These are phyloP conservation scores for Pimephales promelas DNA, from an alignment of 2,113 vertebrate species.

Conservation along the genomic window DNA sequence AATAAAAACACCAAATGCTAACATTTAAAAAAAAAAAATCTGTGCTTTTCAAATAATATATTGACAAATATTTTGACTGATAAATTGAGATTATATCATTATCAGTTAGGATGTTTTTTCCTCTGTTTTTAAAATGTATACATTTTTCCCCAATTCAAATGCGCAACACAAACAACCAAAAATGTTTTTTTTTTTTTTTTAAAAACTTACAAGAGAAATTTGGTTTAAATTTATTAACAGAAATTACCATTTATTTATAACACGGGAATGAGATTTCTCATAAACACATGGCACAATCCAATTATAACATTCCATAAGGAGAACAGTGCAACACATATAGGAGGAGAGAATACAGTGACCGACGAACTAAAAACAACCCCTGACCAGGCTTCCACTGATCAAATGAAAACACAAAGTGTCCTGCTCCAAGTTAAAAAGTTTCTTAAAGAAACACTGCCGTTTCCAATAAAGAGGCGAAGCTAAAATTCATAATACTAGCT, in stretches of 20 bases:
- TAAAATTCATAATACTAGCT: conserved; percentile 49
- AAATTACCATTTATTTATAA: conserved; percentile 75
- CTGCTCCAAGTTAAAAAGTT: conserved; percentile 80
- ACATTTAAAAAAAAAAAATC: not conserved
- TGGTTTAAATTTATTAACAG: conserved; percentile 73
- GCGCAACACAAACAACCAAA: not conserved
- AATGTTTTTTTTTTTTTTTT: no score
- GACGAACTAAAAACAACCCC: conserved; percentile 64
- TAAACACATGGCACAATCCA: conserved; percentile 81
- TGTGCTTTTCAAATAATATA: not conserved
- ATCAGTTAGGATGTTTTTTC: not conserved
- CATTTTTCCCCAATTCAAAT: not conserved
- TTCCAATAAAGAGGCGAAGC: conserved; percentile 74
- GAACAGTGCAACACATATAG: conserved; percentile 66
- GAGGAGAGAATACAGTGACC: conserved; percentile 53
- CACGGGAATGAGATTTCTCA: conserved; percentile 74
- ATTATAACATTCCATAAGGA: conserved; percentile 76
- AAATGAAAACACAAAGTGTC: conserved; percentile 77
- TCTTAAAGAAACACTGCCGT: conserved; percentile 82
- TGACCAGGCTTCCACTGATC: conserved; percentile 57
- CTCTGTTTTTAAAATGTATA: not conserved
- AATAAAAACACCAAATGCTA: not conserved
- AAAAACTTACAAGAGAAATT: conserved; percentile 2
- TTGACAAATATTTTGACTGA: not conserved
- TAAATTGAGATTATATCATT: not conserved